Conservation (phyloP, 1,140 invertebrate species). For the Drosophila micromelanica region DNA sequence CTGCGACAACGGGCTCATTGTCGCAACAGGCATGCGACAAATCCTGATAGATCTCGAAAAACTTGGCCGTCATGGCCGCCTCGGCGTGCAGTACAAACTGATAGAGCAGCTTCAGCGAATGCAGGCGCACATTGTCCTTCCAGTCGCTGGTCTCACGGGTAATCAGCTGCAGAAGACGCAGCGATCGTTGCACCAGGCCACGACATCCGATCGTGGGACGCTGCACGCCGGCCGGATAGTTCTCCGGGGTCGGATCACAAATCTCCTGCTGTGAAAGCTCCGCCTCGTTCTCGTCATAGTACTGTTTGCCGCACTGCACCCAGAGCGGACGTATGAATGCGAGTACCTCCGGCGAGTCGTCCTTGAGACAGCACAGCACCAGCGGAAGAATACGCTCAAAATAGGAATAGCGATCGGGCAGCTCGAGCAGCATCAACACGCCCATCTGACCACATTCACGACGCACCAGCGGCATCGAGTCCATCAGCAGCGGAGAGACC, state of each 20-base stretch:
- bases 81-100: conserved; percentile 89
- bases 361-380: conserved; percentile 90
- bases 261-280: conserved; percentile 91
- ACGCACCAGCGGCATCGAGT: conserved; percentile 89
- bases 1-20: conserved; percentile 45
- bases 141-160: conserved; percentile 89
- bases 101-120: conserved; percentile 90
- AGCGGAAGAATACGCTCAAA: conserved; percentile 91
- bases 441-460: conserved; percentile 88
- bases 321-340: conserved; percentile 87
- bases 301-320: conserved; percentile 88
- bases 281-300: conserved; percentile 90
- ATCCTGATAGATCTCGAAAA: conserved; percentile 84
- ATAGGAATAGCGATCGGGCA: conserved; percentile 91
- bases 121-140: conserved; percentile 89
- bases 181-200: conserved; percentile 88
- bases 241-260: conserved; percentile 85
- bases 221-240: conserved; percentile 88
- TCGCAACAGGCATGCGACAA: conserved; percentile 85
- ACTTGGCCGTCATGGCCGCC: conserved; percentile 88
- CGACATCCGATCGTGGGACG: conserved; percentile 92
- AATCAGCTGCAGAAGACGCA: conserved; percentile 88
- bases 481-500: conserved; percentile 87
- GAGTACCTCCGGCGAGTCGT: conserved; percentile 88
- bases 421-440: conserved; percentile 88